A percentile compares a stretch with the other conserved stretches of the same genome.
phyloP scores from a whole-genome alignment of 2,797 vertebrate genomes.

The Enteromius mattozi region DNA sequence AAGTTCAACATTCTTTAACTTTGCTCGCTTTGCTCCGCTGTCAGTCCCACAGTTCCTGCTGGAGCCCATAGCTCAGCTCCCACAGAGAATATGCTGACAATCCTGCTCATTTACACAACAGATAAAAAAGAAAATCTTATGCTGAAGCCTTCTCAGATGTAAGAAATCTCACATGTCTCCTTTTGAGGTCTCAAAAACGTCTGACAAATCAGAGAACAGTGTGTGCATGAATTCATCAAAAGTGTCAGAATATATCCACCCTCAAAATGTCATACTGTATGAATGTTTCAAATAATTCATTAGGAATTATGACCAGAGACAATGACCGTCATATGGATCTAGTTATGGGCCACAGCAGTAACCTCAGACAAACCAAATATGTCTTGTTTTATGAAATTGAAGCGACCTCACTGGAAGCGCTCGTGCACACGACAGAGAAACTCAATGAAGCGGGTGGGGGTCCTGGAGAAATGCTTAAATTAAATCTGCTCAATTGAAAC shows the following conservation, averaged over 20 bases:
- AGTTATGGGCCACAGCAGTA: conserved; percentile 50
- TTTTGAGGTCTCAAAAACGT: neutral
- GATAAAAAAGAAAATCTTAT: neutral
- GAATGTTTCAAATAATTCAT: conserved; percentile 58
- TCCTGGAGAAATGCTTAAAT: conserved; percentile 21
- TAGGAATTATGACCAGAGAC: conserved; percentile 53
- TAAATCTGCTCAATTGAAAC: conserved; percentile 45
- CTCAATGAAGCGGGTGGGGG: conserved; percentile 37
- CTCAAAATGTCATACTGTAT: conserved; percentile 31
- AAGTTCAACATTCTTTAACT: neutral
- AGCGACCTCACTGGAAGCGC: conserved; percentile 32
- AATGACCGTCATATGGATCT: conserved; percentile 55
- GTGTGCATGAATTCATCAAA: conserved; percentile 34
- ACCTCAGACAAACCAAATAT: conserved; percentile 55
- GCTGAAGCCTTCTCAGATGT: neutral
- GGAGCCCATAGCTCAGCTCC: neutral
- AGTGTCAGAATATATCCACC: conserved; percentile 42
- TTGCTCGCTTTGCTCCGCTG: neutral
- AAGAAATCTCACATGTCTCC: neutral
- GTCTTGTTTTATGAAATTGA: conserved; percentile 56
- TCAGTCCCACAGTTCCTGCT: neutral
- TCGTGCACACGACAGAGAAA: conserved; percentile 46
- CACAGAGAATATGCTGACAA: too few species aligned
- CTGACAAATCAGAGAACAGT: neutral
- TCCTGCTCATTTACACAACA: neutral